Evolutionary conservation across 2,888 invertebrate genomes (phyloP).

Genomic region (Leuctra nigra): DNA sequence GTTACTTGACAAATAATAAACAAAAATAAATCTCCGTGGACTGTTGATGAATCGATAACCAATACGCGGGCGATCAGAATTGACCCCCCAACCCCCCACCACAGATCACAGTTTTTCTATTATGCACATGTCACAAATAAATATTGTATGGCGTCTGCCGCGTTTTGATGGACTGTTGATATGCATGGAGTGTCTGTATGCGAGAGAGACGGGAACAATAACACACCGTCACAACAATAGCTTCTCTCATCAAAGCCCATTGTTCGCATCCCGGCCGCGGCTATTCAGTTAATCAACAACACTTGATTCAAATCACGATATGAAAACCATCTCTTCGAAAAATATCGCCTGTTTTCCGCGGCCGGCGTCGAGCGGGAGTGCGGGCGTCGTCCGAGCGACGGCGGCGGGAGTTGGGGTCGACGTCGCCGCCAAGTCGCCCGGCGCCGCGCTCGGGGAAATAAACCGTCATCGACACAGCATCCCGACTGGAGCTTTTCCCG

Average conservation of each 20-base stretch:
- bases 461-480: no score
- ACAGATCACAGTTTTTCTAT: slow-evolving; percentile 24
- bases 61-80: no score
- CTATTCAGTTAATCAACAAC: no score
- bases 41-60: slow-evolving; percentile 22
- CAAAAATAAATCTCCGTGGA: slow-evolving; percentile 1
- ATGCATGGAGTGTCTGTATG: not conserved
- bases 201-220: no score
- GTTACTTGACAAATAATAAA: slow-evolving; percentile 23
- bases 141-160: slow-evolving; percentile 22
- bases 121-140: slow-evolving; percentile 24
- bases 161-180: not conserved
- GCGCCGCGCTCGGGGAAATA: not conserved
- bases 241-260: no score
- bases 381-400: not conserved
- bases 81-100: slow-evolving; percentile 16
- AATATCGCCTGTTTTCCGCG: no score
- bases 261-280: no score
- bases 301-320: no score
- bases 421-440: slow-evolving; percentile 7
- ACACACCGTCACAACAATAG: no score
- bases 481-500: no score
- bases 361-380: no score
- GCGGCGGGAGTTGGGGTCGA: not conserved
- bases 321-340: no score